A percentile compares a stretch with the other conserved stretches of the same genome.
phyloP scores from a whole-genome alignment of 2,797 vertebrate genomes.

The Balearica regulorum region DNA sequence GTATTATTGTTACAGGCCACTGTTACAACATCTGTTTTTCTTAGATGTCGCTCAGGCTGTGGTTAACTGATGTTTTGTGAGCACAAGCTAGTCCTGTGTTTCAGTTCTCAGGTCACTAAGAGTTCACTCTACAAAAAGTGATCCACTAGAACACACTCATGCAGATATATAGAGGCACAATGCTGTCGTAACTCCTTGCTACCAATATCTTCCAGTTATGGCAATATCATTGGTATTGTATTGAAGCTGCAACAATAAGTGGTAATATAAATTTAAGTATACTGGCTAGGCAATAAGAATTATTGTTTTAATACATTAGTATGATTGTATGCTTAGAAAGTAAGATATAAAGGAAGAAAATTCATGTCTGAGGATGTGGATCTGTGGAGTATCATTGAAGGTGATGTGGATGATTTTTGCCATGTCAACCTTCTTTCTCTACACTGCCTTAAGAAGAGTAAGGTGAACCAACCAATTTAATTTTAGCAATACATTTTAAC shows the following conservation, averaged over 20 bases:
- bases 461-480: not conserved
- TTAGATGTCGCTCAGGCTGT: not conserved
- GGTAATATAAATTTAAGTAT: not conserved
- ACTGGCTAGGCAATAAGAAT: not conserved
- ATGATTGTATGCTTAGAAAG: not conserved
- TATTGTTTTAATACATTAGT: not conserved
- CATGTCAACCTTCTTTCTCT: not conserved
- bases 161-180: not conserved
- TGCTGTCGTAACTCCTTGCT: not conserved
- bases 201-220: not conserved
- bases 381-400: not conserved
- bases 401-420: not conserved
- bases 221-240: not conserved
- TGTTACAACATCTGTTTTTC: not conserved
- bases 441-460: not conserved
- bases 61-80: not conserved
- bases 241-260: not conserved
- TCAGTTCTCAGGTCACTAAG: not conserved
- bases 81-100: not conserved
- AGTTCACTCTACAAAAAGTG: not conserved
- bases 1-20: not conserved
- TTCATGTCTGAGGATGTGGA: not conserved
- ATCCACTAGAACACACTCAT: not conserved
- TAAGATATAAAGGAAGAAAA: not conserved
- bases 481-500: not conserved